These are phyloP conservation scores for Dasyurus viverrinus DNA, from an alignment of 2,113 vertebrate genomes.

Conservation along the genomic window DNA sequence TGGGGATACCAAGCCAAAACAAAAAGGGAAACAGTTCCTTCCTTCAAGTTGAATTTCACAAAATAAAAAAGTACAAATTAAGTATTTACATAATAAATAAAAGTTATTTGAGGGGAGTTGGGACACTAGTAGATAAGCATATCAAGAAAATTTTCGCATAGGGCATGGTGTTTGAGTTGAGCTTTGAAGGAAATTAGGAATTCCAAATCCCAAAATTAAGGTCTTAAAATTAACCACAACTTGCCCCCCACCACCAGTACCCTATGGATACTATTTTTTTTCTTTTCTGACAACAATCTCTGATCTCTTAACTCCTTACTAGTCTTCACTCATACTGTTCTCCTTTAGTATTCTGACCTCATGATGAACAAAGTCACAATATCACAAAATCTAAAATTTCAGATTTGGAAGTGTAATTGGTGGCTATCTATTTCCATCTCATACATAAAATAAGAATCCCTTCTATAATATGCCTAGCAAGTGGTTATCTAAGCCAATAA, in stretches of 20 bases:
- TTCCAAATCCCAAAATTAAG: not conserved
- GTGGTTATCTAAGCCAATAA: not conserved
- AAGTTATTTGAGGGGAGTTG: not conserved
- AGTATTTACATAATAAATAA: not conserved
- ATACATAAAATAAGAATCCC: not conserved
- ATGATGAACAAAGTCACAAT: not conserved
- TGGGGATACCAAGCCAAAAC: not conserved
- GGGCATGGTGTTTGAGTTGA: not conserved
- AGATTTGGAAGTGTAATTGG: not conserved
- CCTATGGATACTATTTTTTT: not conserved
- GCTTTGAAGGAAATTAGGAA: not conserved
- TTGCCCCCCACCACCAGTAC: not conserved
- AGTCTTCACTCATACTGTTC: not conserved
- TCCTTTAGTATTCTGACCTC: not conserved
- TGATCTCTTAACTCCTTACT: not conserved
- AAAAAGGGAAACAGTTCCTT: not conserved
- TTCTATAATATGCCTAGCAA: not conserved
- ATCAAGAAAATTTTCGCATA: not conserved
- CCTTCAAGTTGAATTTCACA: not conserved
- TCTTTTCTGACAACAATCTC: not conserved
- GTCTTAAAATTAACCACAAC: not conserved
- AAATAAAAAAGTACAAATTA: not conserved
- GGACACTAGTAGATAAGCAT: not conserved
- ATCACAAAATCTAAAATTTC: not conserved
- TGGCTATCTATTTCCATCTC: not conserved